A percentile compares a stretch with the other conserved stretches of the same genome.
Evolutionary conservation across 1,140 invertebrate species (phyloP).

Genomic region (Drosophila kohkoa): DNA sequence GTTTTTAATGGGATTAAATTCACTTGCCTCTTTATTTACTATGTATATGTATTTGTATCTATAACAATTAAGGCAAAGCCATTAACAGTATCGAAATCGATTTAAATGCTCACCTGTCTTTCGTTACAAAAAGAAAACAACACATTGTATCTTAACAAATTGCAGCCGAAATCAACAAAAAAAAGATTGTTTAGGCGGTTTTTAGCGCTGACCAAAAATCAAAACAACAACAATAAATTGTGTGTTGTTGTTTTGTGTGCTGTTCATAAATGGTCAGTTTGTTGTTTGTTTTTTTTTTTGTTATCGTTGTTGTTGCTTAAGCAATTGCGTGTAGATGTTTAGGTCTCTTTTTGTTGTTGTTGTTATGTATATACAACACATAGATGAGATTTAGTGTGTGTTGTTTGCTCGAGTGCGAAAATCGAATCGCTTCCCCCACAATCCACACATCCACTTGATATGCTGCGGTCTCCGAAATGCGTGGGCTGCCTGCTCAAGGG

Average conservation of each 20-base stretch:
- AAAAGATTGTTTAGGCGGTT: conserved; percentile 70
- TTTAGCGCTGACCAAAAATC: conserved; percentile 41
- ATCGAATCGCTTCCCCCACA: conserved; percentile 54
- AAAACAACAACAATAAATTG: conserved; percentile 28
- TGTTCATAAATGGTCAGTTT: conserved; percentile 70
- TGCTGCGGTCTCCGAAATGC: conserved; percentile 16
- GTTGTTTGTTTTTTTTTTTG: conserved; percentile 20
- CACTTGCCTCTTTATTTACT: not conserved
- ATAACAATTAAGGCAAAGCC: conserved; percentile 9
- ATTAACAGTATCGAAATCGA: conserved; percentile 12
- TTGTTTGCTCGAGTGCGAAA: conserved; percentile 65
- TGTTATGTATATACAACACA: too few species aligned
- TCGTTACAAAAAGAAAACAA: conserved; percentile 19
- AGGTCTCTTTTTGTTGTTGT: conserved; percentile 23
- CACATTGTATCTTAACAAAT: conserved; percentile 41
- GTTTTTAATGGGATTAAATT: not conserved
- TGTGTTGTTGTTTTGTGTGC: conserved; percentile 44
- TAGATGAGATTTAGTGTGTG: conserved; percentile 30
- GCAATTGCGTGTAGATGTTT: conserved; percentile 7
- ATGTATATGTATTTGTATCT: not conserved
- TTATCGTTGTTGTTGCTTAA: conserved; percentile 17
- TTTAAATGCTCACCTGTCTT: conserved; percentile 18
- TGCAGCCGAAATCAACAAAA: conserved; percentile 52
- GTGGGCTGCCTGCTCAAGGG: conserved; percentile 42
- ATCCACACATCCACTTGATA: conserved; percentile 25